A percentile compares a stretch with the other conserved stretches of the same genome.
These are phyloP conservation scores for Junco hyemalis DNA, from an alignment of 2,113 vertebrate species.

Conservation along the genomic window DNA sequence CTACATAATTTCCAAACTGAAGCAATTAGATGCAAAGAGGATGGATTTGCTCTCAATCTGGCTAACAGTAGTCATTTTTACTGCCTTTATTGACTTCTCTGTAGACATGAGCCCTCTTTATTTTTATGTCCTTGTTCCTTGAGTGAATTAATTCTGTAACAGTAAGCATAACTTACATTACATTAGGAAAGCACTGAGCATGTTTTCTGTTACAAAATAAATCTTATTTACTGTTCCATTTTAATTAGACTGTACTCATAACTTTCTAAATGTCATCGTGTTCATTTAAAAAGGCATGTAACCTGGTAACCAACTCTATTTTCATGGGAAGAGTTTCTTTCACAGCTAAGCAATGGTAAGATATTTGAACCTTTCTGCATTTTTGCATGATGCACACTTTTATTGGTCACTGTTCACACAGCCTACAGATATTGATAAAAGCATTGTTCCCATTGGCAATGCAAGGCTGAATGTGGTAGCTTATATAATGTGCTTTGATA, in stretches of 20 bases:
- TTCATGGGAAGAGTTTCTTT: conserved; percentile 3
- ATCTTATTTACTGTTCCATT: not conserved
- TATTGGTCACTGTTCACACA: not conserved
- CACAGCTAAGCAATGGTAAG: not conserved
- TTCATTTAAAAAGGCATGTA: not conserved
- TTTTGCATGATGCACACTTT: not conserved
- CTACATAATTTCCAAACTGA: not conserved
- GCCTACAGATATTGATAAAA: not conserved
- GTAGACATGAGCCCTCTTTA: not conserved
- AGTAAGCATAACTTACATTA: not conserved
- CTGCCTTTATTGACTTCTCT: not conserved
- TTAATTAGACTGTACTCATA: not conserved
- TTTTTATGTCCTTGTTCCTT: not conserved
- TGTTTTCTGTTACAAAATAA: not conserved
- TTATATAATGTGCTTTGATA: not conserved
- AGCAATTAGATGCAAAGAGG: not conserved
- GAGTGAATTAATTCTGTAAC: not conserved
- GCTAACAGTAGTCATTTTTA: not conserved
- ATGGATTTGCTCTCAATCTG: not conserved
- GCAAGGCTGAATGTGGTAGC: not conserved
- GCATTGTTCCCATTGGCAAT: not conserved
- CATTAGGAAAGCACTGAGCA: not conserved
- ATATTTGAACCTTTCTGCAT: not conserved
- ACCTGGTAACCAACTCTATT: not conserved
- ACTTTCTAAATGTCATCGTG: not conserved